Conservation (phyloP, 1,140 invertebrate species). For the Triops longicaudatus region DNA sequence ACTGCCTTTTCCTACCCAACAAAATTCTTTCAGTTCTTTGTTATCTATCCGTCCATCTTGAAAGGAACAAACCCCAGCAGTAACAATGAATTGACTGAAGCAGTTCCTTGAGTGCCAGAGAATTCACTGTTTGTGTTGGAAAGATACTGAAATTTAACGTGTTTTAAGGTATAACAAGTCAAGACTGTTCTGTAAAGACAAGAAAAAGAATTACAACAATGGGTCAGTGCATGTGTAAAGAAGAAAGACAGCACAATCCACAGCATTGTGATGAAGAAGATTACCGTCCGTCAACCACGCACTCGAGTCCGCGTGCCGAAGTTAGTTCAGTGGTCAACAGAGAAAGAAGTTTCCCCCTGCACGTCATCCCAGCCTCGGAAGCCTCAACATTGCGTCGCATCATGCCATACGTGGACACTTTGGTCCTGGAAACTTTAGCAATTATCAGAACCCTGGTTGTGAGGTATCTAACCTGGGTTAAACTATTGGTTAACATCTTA, state of each 20-base stretch:
- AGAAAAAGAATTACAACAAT: conserved; percentile 29
- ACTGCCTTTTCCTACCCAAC: not conserved
- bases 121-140: no score
- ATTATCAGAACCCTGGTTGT: conserved; percentile 73
- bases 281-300: not conserved
- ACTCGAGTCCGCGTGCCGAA: not conserved
- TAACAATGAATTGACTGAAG: no score
- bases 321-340: conserved; percentile 22
- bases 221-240: conserved; percentile 36
- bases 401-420: conserved; percentile 48
- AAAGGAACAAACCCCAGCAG: no score
- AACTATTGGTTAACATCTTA: no score
- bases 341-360: conserved; percentile 30
- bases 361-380: conserved; percentile 29
- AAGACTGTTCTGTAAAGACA: not conserved
- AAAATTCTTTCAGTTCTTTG: not conserved
- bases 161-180: no score
- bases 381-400: conserved; percentile 28
- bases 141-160: no score
- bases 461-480: conserved; percentile 56
- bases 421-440: conserved; percentile 68
- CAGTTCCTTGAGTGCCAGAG: no score
- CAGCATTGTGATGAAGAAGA: conserved; percentile 23
- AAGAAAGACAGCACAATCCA: conserved; percentile 29
- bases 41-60: no score